Base-by-base conservation (phyloP, 2,888 invertebrate genomes). In the Hirudinaria manillensis region DNA sequence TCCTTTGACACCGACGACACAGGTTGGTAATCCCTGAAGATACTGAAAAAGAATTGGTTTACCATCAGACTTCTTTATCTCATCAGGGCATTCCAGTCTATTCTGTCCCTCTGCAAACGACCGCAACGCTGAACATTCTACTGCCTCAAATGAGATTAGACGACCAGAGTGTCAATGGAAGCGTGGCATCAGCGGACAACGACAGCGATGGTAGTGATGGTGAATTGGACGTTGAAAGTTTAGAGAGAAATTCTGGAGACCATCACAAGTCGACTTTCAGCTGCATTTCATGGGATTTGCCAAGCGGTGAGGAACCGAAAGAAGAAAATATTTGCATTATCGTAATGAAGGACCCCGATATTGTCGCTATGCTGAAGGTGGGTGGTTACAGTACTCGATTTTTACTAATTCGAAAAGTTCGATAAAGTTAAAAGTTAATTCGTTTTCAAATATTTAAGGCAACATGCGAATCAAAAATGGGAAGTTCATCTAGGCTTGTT, bases 351-450 rank as follows among this genome's bases (percentile, higher is more conserved):
- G 75, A 77, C 21, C 56, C 65, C 27, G 77, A 75, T 24, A 75
- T 77, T 68, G 71, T 77, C 29, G 71, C 75, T 27, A 77, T 77
- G 77, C 21, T 75, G 7, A 77, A 56, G 75, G 77, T 77, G 61
- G 7, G 61, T 61, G 10, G n/a, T 21, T 61, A 61, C 29, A 21
- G 61, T 21, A 61, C 24, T 10, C 36, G 10, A 6, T 36, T 6
- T 36, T 36, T 6, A 10, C 36, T 36, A 36, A 36, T 36, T 10
- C 36, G 3, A 36, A 29, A 7, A 7, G 67, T 32, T 67, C 27
- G 13, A 7, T 24, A 61, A 61, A 27, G 24, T 27, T 61, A 21
- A 61, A 61, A 29, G 13, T 61, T 61, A 29, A 3, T 61, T 61
- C 29, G 10, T 21, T 13, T 29, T 53, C 21, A 61, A 61, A 61